phyloP scores from a whole-genome alignment of 2,113 vertebrate genomes.

The Sylvilagus bachmani region DNA sequence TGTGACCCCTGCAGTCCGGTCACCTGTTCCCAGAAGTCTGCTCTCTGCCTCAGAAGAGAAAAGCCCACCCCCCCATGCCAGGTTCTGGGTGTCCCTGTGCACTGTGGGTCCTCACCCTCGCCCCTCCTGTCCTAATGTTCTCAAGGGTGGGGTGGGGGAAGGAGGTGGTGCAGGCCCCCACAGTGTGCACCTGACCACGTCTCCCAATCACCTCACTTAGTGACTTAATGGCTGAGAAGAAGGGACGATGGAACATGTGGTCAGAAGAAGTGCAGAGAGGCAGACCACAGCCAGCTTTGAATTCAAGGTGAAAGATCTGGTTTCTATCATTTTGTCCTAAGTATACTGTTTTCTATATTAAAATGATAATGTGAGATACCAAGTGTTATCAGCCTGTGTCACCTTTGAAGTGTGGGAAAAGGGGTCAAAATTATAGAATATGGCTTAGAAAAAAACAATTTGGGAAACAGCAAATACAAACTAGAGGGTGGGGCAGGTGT shows the following conservation, averaged over 20 bases:
- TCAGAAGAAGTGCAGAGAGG: background rate
- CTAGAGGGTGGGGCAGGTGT: no score
- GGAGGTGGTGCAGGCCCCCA: background rate
- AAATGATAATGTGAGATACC: background rate
- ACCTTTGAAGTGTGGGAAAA: background rate
- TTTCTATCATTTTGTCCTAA: background rate
- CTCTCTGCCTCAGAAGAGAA: background rate
- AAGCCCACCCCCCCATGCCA: background rate
- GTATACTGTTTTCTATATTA: slow-evolving; percentile 21
- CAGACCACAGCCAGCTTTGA: background rate
- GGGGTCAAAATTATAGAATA: background rate
- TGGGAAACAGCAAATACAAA: background rate
- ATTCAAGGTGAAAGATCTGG: background rate
- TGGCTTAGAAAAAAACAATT: background rate
- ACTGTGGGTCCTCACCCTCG: background rate
- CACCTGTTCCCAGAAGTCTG: background rate
- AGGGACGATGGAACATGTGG: background rate
- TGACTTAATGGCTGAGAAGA: background rate
- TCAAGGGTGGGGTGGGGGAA: background rate
- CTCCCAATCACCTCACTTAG: background rate
- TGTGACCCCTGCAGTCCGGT: background rate
- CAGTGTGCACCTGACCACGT: background rate
- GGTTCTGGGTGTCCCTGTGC: background rate
- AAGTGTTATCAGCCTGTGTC: background rate
- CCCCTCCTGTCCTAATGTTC: slow-evolving; percentile 13